Conservation (phyloP, 2,113 vertebrate genomes). For the Indicator maculatus region DNA sequence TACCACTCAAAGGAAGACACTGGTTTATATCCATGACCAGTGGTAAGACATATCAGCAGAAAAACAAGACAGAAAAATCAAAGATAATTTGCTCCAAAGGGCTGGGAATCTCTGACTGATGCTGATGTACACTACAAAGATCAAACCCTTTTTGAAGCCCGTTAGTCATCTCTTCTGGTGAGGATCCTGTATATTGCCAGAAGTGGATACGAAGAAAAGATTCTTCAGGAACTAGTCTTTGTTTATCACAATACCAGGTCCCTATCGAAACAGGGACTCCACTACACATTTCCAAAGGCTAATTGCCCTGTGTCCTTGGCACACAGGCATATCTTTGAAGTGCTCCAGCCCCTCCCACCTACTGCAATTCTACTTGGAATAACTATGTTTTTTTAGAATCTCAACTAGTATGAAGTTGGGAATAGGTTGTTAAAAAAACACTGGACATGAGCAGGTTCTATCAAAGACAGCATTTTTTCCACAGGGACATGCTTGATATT, state of each 20-base stretch:
- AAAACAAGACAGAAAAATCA: background rate
- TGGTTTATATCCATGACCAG: background rate
- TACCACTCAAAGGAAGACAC: background rate
- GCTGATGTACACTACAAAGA: background rate
- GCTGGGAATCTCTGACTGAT: background rate
- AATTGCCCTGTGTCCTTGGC: background rate
- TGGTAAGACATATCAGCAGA: background rate
- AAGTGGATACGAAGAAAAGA: background rate
- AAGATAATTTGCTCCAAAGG: background rate
- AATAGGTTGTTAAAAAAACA: background rate
- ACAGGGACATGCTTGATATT: background rate
- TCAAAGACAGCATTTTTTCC: background rate
- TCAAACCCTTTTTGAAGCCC: background rate
- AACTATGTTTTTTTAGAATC: background rate
- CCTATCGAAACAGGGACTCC: background rate
- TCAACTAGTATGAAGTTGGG: background rate
- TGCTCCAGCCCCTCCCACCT: background rate
- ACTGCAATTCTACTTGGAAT: background rate
- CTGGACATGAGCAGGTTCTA: background rate
- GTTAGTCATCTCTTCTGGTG: background rate
- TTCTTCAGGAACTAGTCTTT: background rate
- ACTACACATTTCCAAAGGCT: background rate
- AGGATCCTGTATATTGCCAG: background rate
- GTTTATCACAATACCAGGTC: background rate
- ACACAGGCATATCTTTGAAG: background rate